Evolutionary conservation across 2,797 vertebrate species (phyloP), one percentile per base, ranked within the genome.

Genomic region (Siniperca obscura): DNA sequence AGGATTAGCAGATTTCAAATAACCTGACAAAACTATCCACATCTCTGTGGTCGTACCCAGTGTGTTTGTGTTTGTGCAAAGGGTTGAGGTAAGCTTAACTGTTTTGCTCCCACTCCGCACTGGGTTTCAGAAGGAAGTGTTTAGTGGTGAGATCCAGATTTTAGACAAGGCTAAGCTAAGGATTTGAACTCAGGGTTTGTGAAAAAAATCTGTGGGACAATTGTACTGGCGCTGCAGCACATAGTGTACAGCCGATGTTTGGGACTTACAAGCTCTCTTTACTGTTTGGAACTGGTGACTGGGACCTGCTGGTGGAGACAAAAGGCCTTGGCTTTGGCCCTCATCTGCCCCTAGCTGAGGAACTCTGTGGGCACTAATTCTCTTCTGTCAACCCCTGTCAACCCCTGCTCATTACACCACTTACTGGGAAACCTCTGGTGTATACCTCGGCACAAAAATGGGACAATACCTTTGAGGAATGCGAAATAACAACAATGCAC

Each of bases 351-450:
- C 70, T 71, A 80, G 65, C 81, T 79, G 86, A 80, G 72, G 57
- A 66, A 76, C 83, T 85, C 91, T 53, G 73, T 25, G 21, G 84
- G 82, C 82, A 84, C 80, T 91, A 89, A 91, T 90, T 92, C 87
- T 84, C 85, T 95, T 96, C 95, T 97, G 96, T 97, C 96, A 97
- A 84, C 90, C 89, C 95, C 95, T 97, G 96, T 97, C 96, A 97
- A 84, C 90, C 89, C 95, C 93, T 94, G 88, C 94, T 97, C 95
- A 97, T 97, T 97, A 95, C 84, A 77, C 87, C 83, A 90, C 90
- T 93, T 85, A 85, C 84, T 93, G 90, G 89, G 89, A 91, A 95
- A 86, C 89, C 89, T 92, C 81, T 90, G 69, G 76, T 2, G 25
- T 93, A 90, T 92, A 90, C 72, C 86, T 87, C 83, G 59, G 76